phyloP scores from a whole-genome alignment of 2,797 vertebrate species.

The Aselliscus stoliczkanus region DNA sequence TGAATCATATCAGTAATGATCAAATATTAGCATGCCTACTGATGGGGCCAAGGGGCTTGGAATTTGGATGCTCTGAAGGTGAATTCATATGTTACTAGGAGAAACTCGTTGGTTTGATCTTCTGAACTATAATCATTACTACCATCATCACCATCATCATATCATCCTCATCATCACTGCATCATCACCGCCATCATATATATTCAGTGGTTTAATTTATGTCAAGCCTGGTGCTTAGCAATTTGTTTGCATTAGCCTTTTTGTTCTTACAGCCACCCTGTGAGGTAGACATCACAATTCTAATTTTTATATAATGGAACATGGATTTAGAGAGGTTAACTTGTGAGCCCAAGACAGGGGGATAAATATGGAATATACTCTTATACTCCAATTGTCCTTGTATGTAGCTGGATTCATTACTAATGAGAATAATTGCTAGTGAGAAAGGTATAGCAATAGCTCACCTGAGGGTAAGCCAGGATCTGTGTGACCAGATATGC shows the following conservation, averaged over 20 bases:
- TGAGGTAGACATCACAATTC: not conserved
- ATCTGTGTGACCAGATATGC: not conserved
- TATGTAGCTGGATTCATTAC: not conserved
- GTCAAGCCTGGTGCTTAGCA: not conserved
- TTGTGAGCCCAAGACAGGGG: not conserved
- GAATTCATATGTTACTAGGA: not conserved
- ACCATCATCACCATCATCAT: not conserved
- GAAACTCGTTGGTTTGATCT: not conserved
- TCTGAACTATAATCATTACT: not conserved
- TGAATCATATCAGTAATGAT: not conserved
- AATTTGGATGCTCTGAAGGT: not conserved
- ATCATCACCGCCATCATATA: not conserved
- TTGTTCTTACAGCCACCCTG: not conserved
- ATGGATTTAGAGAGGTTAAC: not conserved
- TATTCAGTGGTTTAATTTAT: not conserved
- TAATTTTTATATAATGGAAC: not conserved
- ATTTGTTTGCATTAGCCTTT: not conserved
- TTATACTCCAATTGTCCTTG: not conserved
- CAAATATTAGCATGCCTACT: not conserved
- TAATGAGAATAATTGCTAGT: not conserved
- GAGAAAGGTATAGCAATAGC: not conserved
- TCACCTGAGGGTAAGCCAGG: not conserved
- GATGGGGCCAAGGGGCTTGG: not conserved
- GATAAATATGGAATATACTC: not conserved
- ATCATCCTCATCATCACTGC: not conserved